Evolutionary conservation across 2,888 invertebrate genomes (phyloP), one percentile per base, ranked within the genome.

Genomic region (Ceraclea dissimilis): DNA sequence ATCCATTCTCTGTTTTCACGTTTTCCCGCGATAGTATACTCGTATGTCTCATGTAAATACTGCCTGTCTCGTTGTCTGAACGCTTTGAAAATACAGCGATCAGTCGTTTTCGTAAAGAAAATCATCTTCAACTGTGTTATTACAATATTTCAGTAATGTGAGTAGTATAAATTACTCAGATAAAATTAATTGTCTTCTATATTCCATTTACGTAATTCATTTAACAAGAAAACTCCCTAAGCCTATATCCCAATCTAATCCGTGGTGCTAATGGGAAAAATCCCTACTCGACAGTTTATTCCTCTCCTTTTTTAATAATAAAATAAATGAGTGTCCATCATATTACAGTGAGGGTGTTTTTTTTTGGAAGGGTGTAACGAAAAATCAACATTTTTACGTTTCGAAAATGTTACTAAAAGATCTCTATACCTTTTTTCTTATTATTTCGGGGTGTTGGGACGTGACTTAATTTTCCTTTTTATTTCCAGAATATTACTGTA

Each of bases 291-390:
- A 19, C 20, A 46, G 8, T 19, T 46, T 46, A 18, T 19, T 18
- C 46, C 10, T 52, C 5, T 39, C 49, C 57, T 54, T 57, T 50
- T 17, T 54, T 53, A 57, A 59, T 55, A 61, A 57, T 57, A 58
- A 61, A 61, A 61, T 61, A 61, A 61, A 61, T 56, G 61, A 61
- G 57, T 44, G 59, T 54, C 57, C 59, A 61, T 61, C 57, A 39
- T 39, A 39, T 39, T 13, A 16, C 39, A 39, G 8, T 16, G n/a
- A 5, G 13, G 39, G n/a, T 13, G 13, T 2, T 16, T 16, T 16
- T 16, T 39, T 16, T 4, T 2, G 39, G 39, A 39, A 39, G 39
- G 39, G 39, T 39, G 39, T 13, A 39, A 31, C n/a, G n/a, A 10
- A 26, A 26, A 26, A 26, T 26, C 26, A 26, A 39, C 39, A 16